A percentile compares a stretch with the other conserved stretches of the same genome.
Evolutionary conservation across 2,113 vertebrate species (phyloP).

Genomic region (Pantherophis guttatus): DNA sequence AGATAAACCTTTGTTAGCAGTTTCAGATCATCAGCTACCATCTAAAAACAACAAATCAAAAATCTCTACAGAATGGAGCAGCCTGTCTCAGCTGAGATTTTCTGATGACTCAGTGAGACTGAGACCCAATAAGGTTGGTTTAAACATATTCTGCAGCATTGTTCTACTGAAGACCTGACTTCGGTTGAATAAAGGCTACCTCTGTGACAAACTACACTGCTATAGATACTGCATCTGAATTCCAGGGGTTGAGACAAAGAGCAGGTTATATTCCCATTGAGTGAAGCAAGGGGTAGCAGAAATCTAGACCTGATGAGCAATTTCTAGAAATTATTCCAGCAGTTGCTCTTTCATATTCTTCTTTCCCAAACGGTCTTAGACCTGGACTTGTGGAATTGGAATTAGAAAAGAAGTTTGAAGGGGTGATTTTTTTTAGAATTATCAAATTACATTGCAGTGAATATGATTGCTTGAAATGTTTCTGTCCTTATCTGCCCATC

Average conservation of each 20-base stretch:
- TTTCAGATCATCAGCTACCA: slow-evolving; percentile 40
- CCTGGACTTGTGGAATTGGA: background rate
- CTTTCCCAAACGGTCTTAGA: background rate
- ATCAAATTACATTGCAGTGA: background rate
- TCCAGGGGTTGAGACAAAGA: background rate
- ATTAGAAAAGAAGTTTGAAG: background rate
- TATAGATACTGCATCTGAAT: background rate
- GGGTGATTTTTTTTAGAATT: background rate
- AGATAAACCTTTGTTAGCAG: slow-evolving; percentile 46
- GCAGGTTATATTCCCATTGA: background rate
- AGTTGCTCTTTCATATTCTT: background rate
- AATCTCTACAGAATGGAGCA: slow-evolving; percentile 77
- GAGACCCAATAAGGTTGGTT: slow-evolving; percentile 74
- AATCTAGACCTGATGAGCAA: background rate
- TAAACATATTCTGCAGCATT: background rate
- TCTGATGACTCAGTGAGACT: slow-evolving; percentile 46
- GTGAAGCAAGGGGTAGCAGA: background rate
- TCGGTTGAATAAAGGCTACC: background rate
- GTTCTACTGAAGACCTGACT: background rate
- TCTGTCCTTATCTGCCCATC: background rate
- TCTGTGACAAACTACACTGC: background rate
- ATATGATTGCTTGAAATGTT: background rate
- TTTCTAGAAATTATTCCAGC: background rate
- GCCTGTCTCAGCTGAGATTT: slow-evolving; percentile 46
- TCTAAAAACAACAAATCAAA: slow-evolving; percentile 54